Percentiles rank a stretch among this genome's conserved stretches.
Conservation (phyloP, 1,140 invertebrate genomes). For the Drosophila parvula region DNA sequence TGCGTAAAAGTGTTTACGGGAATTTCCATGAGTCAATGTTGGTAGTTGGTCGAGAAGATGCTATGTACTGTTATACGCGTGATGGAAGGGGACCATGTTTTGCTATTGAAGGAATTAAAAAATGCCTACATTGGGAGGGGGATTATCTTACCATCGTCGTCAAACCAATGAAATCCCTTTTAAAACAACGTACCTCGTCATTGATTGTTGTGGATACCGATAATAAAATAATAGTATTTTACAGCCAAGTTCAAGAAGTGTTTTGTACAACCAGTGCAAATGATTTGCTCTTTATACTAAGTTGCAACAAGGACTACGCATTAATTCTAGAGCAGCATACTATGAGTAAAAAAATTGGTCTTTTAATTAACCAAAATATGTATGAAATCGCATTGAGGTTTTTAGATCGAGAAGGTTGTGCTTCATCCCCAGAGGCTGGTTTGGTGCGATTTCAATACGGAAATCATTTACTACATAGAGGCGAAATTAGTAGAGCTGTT, state of each 20-base stretch:
- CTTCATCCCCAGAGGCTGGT: slow-evolving; percentile 19
- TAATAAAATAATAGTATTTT: slow-evolving; percentile 64
- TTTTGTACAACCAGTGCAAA: slow-evolving; percentile 24
- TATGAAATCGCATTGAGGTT: slow-evolving; percentile 49
- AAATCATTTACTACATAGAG: slow-evolving; percentile 57
- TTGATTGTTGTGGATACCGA: slow-evolving; percentile 56
- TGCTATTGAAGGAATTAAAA: slow-evolving; percentile 60
- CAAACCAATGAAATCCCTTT: slow-evolving; percentile 3
- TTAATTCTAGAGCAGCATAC: slow-evolving; percentile 39
- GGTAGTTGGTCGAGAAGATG: slow-evolving; percentile 61
- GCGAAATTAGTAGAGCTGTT: slow-evolving; percentile 34
- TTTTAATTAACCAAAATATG: slow-evolving; percentile 52
- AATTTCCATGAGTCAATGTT: slow-evolving; percentile 32
- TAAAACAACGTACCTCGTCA: not conserved
- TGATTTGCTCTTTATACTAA: slow-evolving; percentile 43
- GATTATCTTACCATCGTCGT: slow-evolving; percentile 47
- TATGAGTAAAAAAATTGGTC: slow-evolving; percentile 26
- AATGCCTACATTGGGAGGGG: slow-evolving; percentile 49
- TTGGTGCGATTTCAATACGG: slow-evolving; percentile 54
- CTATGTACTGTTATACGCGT: slow-evolving; percentile 65
- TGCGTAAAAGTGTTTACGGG: slow-evolving; percentile 24
- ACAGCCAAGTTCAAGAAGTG: slow-evolving; percentile 47
- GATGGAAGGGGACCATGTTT: slow-evolving; percentile 66
- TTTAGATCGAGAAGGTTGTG: slow-evolving; percentile 35
- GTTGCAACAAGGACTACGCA: slow-evolving; percentile 14